Evolutionary conservation across 2,797 vertebrate genomes (phyloP), one percentile per base, ranked within the genome.

Genomic region (Hylomyscus alleni): DNA sequence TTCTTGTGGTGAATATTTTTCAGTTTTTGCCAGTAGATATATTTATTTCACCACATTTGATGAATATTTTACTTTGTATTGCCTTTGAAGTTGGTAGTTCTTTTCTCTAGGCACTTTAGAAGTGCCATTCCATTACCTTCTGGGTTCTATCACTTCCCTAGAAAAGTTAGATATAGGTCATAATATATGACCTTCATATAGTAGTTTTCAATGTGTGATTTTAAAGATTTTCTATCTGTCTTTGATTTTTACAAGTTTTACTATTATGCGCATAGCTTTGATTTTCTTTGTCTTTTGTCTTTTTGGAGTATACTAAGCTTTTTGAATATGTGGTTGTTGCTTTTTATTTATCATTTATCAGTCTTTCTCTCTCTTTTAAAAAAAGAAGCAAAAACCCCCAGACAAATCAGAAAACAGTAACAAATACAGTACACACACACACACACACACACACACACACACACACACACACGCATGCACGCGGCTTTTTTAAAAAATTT

Each of bases 11-110:
- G 22, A 75, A 77, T 84, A 86, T 15, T 40, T 94, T 94, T 87
- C 50, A 34, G 15, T 80, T 91, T 93, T 93, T 93, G 31, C 69
- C 20, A 67, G 58, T 31, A 94, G 90, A 89, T 24, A 62, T 89
- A 82, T 96, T 94, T 95, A 93, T 95, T 93, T 95, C 47, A 88
- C 81, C 58, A 76, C 13, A 80, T 94, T 84, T 96, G n/a, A 91
- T 90, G 83, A 54, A 22, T 85, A 81, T 93, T 92, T 96, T 90
- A 73, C 15, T 54, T 40, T n/a, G 89, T 34, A 44, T 91, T 75
- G 85, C 89, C 76, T 90, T 96, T 56, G 52, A 92, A 72, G 75
- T 67, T 91, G 67, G 60, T 50, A 91, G 52, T 95, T 73, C 80
- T 37, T 95, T 72, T 81, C 81, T 87, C 34, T 50, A 0, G 65